A percentile compares a stretch with the other conserved stretches of the same genome.
These are phyloP conservation scores for Nixonia krombeini DNA, from an alignment of 1,140 invertebrate genomes.

Conservation along the genomic window DNA sequence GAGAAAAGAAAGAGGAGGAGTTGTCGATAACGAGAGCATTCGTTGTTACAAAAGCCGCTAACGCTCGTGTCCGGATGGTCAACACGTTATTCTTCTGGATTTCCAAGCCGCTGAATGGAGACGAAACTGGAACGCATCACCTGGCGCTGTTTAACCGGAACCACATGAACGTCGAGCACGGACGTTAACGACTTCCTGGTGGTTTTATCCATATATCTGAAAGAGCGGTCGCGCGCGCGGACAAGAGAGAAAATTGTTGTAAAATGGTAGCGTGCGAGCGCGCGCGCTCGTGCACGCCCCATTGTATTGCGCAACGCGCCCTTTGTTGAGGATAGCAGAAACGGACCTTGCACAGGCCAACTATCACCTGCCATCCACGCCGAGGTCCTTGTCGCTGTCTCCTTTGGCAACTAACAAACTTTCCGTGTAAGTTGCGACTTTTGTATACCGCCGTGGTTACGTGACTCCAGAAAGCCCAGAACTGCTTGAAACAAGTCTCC, in stretches of 20 bases:
- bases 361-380: constrained; percentile 34
- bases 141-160: constrained; percentile 26
- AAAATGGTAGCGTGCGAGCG: constrained; percentile 18
- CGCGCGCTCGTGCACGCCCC: constrained; percentile 24
- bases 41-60: background rate
- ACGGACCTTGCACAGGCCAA: constrained; percentile 9
- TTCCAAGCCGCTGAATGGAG: constrained; percentile 12
- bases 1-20: background rate
- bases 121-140: constrained; percentile 26
- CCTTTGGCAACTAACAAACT: constrained; percentile 32
- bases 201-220: constrained; percentile 12
- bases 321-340: constrained; percentile 11
- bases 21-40: constrained; percentile 7
- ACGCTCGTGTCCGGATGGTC: constrained; percentile 3
- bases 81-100: constrained; percentile 6
- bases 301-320: constrained; percentile 26
- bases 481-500: no score
- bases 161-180: constrained; percentile 13
- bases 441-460: constrained; percentile 11
- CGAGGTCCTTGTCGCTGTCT: background rate
- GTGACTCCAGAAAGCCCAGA: constrained; percentile 18
- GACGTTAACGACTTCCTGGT: constrained; percentile 40
- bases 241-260: constrained; percentile 10
- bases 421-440: constrained; percentile 20
- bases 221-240: background rate